phyloP scores from a whole-genome alignment of 2,797 vertebrate species.

The Myripristis murdjan region DNA sequence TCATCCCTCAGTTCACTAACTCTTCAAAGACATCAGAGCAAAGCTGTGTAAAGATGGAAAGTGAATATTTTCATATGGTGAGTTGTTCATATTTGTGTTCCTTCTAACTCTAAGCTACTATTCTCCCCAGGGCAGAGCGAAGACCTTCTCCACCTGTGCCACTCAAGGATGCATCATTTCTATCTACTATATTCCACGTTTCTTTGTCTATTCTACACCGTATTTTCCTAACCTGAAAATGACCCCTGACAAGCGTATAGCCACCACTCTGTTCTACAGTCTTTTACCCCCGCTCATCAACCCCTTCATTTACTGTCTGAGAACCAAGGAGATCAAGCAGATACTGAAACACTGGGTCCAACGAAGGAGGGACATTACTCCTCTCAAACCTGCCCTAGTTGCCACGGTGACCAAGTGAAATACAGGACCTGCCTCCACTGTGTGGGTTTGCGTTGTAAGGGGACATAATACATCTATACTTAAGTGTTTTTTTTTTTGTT shows the following conservation, averaged over 20 bases:
- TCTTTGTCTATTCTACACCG: constrained; percentile 48
- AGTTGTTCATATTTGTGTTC: background rate
- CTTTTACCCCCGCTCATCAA: constrained; percentile 65
- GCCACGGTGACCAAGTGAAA: constrained; percentile 4
- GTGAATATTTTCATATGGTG: background rate
- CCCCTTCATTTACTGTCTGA: constrained; percentile 66
- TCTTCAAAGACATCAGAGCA: too few species aligned
- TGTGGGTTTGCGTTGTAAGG: too few species aligned
- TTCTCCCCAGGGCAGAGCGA: constrained; percentile 63
- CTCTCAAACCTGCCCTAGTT: background rate
- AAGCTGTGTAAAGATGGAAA: too few species aligned
- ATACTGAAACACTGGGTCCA: constrained; percentile 29
- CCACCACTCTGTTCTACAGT: constrained; percentile 64
- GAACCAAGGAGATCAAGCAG: constrained; percentile 60
- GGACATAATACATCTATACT: too few species aligned
- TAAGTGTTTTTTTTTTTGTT: too few species aligned
- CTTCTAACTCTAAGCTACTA: background rate
- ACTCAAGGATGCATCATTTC: constrained; percentile 77
- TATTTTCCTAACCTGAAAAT: constrained; percentile 43
- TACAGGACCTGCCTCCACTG: background rate
- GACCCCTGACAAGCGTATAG: constrained; percentile 42
- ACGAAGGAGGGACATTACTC: background rate
- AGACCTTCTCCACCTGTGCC: constrained; percentile 80
- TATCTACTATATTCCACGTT: constrained; percentile 62
- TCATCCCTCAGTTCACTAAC: too few species aligned